These are phyloP conservation scores for Euwallacea similis DNA, from an alignment of 1,140 invertebrate genomes.

Conservation along the genomic window DNA sequence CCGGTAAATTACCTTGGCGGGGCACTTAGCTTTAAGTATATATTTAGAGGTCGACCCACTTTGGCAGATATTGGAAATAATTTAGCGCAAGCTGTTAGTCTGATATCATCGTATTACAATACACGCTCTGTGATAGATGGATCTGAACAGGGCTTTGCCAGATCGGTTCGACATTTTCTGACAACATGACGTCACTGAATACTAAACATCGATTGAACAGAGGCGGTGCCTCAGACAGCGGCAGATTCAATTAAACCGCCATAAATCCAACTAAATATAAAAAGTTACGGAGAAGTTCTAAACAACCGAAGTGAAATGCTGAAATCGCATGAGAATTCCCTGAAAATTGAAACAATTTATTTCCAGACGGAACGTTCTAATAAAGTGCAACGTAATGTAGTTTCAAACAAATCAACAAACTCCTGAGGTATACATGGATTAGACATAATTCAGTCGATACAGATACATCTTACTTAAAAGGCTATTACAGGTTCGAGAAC, in stretches of 20 bases:
- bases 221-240: neutral
- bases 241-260: constrained; percentile 6
- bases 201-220: constrained; percentile 28
- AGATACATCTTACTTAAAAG: too few relatives aligned
- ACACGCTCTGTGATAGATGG: constrained; percentile 31
- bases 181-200: constrained; percentile 28
- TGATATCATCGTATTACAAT: constrained; percentile 34
- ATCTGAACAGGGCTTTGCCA: constrained; percentile 25
- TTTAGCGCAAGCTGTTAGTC: constrained; percentile 34
- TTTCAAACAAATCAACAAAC: constrained; percentile 16
- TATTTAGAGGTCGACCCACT: constrained; percentile 28
- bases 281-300: neutral
- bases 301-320: constrained; percentile 11
- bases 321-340: constrained; percentile 5
- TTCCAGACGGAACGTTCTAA: constrained; percentile 8
- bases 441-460: too few relatives aligned
- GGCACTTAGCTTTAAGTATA: constrained; percentile 22
- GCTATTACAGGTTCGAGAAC: neutral
- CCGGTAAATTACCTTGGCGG: constrained; percentile 10
- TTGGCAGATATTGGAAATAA: constrained; percentile 37
- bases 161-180: constrained; percentile 29
- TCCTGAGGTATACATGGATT: neutral
- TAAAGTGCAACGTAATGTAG: constrained; percentile 16
- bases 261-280: constrained; percentile 2
- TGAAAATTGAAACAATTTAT: constrained; percentile 25